Percentiles rank a stretch among this genome's conserved stretches.
These are phyloP conservation scores for Hoplodrina blanda DNA, from an alignment of 2,888 invertebrate genomes.

Conservation along the genomic window DNA sequence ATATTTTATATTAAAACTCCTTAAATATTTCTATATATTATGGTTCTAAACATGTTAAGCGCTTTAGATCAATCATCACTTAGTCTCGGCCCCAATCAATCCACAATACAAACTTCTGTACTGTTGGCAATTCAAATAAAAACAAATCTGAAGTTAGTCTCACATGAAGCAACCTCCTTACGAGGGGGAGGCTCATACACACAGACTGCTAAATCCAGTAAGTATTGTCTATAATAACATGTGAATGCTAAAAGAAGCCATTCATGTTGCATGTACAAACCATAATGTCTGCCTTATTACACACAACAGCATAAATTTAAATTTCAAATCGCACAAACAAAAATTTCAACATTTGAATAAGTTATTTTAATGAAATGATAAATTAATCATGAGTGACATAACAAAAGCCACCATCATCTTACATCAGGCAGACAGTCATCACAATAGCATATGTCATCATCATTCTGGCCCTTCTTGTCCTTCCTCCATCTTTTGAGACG, in stretches of 20 bases:
- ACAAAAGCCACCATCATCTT: slow-evolving; percentile 70
- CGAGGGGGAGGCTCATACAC: slow-evolving; percentile 33
- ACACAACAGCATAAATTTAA: slow-evolving; percentile 44
- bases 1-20: not conserved
- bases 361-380: slow-evolving; percentile 48
- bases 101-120: slow-evolving; percentile 27
- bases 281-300: slow-evolving; percentile 35
- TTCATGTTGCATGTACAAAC: slow-evolving; percentile 39
- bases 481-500: slow-evolving; percentile 93
- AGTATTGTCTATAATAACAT: slow-evolving; percentile 36
- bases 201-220: slow-evolving; percentile 33
- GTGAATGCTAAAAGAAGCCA: slow-evolving; percentile 43
- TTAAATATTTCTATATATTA: not conserved
- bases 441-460: slow-evolving; percentile 94
- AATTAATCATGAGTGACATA: slow-evolving; percentile 52
- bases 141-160: slow-evolving; percentile 62
- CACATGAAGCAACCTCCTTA: slow-evolving; percentile 38
- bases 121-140: slow-evolving; percentile 22
- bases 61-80: slow-evolving; percentile 24
- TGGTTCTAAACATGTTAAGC: slow-evolving; percentile 7
- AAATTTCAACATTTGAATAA: slow-evolving; percentile 51
- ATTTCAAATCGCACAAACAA: slow-evolving; percentile 33
- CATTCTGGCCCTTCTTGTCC: slow-evolving; percentile 88
- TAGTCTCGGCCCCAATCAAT: slow-evolving; percentile 25
- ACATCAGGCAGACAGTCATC: slow-evolving; percentile 93